A percentile compares a stretch with the other conserved stretches of the same genome.
These are phyloP conservation scores for Hippasteria phrygiana DNA, from an alignment of 53 echinoderm and acorn worm genomes.

Conservation along the genomic window DNA sequence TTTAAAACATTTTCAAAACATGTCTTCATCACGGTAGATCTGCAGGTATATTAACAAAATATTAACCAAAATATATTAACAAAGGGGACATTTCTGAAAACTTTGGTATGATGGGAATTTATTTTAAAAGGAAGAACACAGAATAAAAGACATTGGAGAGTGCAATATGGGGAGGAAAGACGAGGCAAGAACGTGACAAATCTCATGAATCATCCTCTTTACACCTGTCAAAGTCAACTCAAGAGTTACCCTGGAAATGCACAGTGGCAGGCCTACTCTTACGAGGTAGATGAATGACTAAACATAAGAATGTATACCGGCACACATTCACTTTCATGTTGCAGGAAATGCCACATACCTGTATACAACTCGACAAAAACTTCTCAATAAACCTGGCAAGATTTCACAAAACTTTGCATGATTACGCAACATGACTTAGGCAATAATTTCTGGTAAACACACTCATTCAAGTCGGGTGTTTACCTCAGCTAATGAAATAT, in stretches of 20 bases:
- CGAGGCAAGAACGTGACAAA: background rate
- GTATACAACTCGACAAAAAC: background rate
- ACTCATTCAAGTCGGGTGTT: background rate
- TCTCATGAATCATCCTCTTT: slow-evolving; percentile 39
- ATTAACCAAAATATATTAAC: background rate
- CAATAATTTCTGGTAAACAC: background rate
- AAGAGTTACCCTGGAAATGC: slow-evolving; percentile 42
- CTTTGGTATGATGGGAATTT: background rate
- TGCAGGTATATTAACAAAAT: background rate
- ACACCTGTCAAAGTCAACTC: slow-evolving; percentile 43
- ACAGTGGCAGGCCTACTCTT: slow-evolving; percentile 14
- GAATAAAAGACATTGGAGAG: too few species aligned
- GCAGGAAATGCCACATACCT: background rate
- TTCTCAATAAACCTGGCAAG: too few species aligned
- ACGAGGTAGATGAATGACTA: background rate
- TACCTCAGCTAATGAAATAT: background rate
- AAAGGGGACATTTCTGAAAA: background rate
- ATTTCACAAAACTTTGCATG: background rate
- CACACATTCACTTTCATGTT: background rate
- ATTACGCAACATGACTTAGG: background rate
- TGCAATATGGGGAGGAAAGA: background rate
- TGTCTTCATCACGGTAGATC: too few species aligned
- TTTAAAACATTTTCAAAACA: too few species aligned
- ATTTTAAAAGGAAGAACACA: background rate
- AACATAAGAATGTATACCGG: background rate